phyloP scores from a whole-genome alignment of 2,888 invertebrate genomes.

The Drosophila ustulata region DNA sequence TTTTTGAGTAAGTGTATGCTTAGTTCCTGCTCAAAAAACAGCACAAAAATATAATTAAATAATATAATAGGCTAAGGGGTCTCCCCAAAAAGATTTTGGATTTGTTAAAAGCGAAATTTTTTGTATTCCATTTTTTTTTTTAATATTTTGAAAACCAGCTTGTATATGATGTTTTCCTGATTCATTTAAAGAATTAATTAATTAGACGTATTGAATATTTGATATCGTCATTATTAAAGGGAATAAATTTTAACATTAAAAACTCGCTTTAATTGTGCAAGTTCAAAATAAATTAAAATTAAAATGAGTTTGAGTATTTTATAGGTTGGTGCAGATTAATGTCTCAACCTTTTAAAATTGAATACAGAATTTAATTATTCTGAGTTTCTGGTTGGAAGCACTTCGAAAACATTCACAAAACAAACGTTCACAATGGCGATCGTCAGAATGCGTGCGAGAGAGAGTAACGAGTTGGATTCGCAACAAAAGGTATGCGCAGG shows the following conservation, averaged over 20 bases:
- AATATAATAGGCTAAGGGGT: no score
- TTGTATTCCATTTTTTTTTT: no score
- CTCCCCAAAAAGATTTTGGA: no score
- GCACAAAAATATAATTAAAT: no score
- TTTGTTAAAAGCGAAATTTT: no score
- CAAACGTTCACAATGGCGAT: conserved; percentile 59
- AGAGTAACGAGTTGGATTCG: conserved; percentile 51
- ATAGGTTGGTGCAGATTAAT: neutral
- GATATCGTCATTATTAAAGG: no score
- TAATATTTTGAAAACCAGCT: no score
- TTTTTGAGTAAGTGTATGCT: neutral
- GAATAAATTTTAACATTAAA: no score
- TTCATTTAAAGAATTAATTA: no score
- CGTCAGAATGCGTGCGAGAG: conserved; percentile 40
- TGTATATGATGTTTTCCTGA: no score
- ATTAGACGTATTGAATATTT: no score
- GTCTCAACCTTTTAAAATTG: neutral
- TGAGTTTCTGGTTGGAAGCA: neutral
- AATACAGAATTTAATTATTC: neutral
- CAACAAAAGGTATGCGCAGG: conserved; percentile 73
- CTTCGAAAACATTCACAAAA: conserved; percentile 17
- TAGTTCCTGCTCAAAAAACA: neutral
- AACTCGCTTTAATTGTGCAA: neutral
- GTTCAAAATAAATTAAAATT: neutral
- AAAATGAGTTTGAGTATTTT: no score